A percentile compares a stretch with the other conserved stretches of the same genome.
Conservation (phyloP, 2,113 vertebrate species). For the Camarhynchus parvulus region DNA sequence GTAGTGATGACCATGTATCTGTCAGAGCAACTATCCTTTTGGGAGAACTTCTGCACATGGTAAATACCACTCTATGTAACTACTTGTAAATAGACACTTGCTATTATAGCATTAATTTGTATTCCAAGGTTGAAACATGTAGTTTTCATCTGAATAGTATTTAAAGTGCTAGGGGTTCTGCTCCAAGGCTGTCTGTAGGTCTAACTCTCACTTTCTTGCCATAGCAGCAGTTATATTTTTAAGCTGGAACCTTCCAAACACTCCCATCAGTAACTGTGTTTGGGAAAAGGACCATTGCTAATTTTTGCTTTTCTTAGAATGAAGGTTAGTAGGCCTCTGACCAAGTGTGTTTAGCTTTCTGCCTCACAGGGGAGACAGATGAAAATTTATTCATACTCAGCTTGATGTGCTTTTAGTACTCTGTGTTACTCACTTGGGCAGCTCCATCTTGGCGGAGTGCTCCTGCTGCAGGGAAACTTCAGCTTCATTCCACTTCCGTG, state of each 20-base stretch:
- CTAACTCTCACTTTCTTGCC: not conserved
- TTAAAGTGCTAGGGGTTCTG: not conserved
- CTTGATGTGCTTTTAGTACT: not conserved
- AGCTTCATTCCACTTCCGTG: not conserved
- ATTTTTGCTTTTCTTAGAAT: not conserved
- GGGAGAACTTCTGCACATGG: constrained; percentile 98
- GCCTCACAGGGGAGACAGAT: not conserved
- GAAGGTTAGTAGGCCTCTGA: not conserved
- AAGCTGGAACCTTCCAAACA: not conserved
- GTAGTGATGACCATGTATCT: constrained; percentile 91
- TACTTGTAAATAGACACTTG: not conserved
- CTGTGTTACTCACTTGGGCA: not conserved
- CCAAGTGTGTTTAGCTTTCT: not conserved
- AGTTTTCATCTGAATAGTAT: not conserved
- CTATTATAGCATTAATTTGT: not conserved
- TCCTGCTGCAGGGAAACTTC: not conserved
- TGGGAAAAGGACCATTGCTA: not conserved
- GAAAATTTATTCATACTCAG: not conserved
- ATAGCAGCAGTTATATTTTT: not conserved
- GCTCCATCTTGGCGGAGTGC: not conserved
- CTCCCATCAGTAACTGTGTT: not conserved
- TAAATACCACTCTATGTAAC: constrained; percentile 62
- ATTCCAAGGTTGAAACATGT: not conserved
- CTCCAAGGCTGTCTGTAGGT: not conserved
- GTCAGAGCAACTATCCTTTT: constrained; percentile 94